These are phyloP conservation scores for Sciurus vulgaris DNA, from an alignment of 2,797 vertebrate genomes.

Conservation along the genomic window DNA sequence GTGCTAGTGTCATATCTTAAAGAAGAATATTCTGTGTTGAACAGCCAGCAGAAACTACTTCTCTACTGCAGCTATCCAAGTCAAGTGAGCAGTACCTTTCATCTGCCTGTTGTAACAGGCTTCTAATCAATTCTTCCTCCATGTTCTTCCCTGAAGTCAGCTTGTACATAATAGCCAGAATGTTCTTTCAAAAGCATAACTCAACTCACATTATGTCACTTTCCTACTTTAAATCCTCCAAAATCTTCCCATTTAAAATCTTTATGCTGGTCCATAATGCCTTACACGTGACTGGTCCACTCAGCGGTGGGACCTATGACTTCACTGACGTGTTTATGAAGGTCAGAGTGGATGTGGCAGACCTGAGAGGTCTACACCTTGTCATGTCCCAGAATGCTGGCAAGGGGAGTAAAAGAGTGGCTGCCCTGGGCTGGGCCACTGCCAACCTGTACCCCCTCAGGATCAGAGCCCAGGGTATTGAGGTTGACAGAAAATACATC, in stretches of 20 bases:
- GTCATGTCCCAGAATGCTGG: constrained; percentile 96
- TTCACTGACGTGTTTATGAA: constrained; percentile 94
- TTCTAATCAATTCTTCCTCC: constrained; percentile 54
- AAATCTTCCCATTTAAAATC: constrained; percentile 10
- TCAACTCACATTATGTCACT: not conserved
- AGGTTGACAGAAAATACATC: constrained; percentile 98
- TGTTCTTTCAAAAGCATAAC: not conserved
- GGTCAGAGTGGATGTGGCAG: constrained; percentile 94
- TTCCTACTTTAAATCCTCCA: constrained; percentile 8
- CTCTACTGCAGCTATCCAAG: not conserved
- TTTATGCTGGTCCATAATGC: not conserved
- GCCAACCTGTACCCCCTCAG: constrained; percentile 95
- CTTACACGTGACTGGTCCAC: not conserved
- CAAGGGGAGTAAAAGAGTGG: constrained; percentile 97
- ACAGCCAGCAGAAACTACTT: constrained; percentile 30
- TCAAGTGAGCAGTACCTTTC: not conserved
- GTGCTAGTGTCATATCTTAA: not conserved
- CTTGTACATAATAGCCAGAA: not conserved
- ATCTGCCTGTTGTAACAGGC: not conserved
- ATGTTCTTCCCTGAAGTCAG: not conserved
- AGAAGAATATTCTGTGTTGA: not conserved
- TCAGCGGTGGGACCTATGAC: too few relatives aligned
- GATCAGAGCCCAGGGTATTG: constrained; percentile 96
- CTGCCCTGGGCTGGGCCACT: constrained; percentile 96
- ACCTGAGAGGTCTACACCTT: constrained; percentile 94